Percentiles rank a stretch among this genome's conserved stretches.
Conservation (phyloP, 2,797 vertebrate species). For the Myioborus melanocephalus region DNA sequence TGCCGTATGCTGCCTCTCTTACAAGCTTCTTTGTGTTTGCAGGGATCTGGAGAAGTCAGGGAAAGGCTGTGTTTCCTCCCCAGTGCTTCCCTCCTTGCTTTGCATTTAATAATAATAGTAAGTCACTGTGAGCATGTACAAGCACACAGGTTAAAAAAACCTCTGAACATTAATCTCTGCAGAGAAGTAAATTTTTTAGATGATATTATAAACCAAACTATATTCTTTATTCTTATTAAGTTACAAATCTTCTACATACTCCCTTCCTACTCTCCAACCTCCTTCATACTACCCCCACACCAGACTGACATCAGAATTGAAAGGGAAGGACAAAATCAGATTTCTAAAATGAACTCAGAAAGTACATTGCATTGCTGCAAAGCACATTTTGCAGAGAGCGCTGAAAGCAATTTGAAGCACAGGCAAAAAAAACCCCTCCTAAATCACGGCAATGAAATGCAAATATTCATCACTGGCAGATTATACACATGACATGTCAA, state of each 20-base stretch:
- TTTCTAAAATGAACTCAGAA: not conserved
- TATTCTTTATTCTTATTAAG: not conserved
- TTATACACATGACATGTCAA: not conserved
- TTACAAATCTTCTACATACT: not conserved
- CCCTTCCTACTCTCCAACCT: not conserved
- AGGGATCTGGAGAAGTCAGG: not conserved
- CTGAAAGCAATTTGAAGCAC: not conserved
- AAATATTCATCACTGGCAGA: not conserved
- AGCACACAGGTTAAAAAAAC: not conserved
- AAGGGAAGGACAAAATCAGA: not conserved
- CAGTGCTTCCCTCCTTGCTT: not conserved
- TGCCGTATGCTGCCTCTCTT: not conserved
- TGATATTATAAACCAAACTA: not conserved
- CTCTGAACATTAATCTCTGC: not conserved
- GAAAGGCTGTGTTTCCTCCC: not conserved
- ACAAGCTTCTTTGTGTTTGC: not conserved
- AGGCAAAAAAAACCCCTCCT: not conserved
- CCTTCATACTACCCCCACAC: not conserved
- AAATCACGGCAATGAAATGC: not conserved
- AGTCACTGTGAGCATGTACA: not conserved
- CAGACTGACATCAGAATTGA: not conserved
- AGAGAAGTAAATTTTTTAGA: not conserved
- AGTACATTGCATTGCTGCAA: not conserved
- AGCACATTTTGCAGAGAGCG: not conserved
- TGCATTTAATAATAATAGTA: not conserved